Evolutionary conservation across 2,888 invertebrate genomes (phyloP), one percentile per base, ranked within the genome.

Genomic region (Chloroclystis v-ata): DNA sequence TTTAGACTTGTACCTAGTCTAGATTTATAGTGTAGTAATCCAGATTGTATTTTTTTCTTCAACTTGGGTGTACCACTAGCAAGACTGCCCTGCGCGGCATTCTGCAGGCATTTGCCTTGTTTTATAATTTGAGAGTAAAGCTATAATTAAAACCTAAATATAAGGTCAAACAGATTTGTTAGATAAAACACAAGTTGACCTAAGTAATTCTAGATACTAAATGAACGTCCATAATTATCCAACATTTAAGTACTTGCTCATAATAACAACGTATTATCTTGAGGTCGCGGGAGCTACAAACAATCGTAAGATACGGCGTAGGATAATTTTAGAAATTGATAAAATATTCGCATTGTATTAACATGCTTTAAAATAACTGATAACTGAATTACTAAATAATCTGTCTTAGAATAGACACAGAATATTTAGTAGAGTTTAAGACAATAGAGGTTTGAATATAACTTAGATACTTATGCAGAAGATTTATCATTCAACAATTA

Each of bases 241-340:
- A 24, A 24, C 28, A 42, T 48, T 28, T 45, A 46, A 9, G 3
- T 9, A 33, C 10, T 2, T 26, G 8, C 7, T 26, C 8, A 26
- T 49, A 50, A 37, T 32, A 42, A 49, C 49, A 32, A 49, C 32
- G 33, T 38, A 43, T 28, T 11, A 8, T 20, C 11, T 20, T 51
- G 11, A 55, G 55, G 57, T 55, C 57, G 55, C 40, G 46, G 37
- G 38, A 41, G 28, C 24, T 48, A 44, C 37, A 49, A 52, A 47
- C 51, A 52, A 51, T 49, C 37, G 12, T 41, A 52, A 20, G 20
- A 20, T 20, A 20, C 3, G 20, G 42, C 47, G 28, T 6, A 24
- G 45, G 39, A 39, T 51, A 48, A 39, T 47, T 41, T 40, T 37
- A 45, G 30, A 13, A 26, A 28, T 40, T 46, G 53, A 55, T 53